phyloP scores from a whole-genome alignment of 2,888 invertebrate species.

The Macrosiphum euphorbiae region DNA sequence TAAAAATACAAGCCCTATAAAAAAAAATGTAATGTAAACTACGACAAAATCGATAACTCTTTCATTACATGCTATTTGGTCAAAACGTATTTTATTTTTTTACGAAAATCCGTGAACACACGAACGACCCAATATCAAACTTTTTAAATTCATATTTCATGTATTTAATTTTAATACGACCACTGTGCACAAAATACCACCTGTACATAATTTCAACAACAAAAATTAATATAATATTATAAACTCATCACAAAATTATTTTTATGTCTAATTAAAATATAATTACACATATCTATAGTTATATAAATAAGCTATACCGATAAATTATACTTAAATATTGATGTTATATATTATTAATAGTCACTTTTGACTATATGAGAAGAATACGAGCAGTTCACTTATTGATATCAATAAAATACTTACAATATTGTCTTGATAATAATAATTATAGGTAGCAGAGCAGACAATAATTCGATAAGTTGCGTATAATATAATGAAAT shows the following conservation, averaged over 20 bases:
- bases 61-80: neutral
- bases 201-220: neutral
- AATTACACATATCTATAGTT: neutral
- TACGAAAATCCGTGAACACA: neutral
- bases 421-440: neutral
- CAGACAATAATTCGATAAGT: neutral
- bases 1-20: neutral
- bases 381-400: neutral
- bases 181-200: neutral
- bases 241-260: neutral
- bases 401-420: neutral
- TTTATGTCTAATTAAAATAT: neutral
- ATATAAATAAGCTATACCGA: neutral
- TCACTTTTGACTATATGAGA: neutral
- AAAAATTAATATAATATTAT: neutral
- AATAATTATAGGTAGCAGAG: neutral
- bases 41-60: neutral
- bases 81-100: neutral
- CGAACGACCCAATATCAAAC: neutral
- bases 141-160: neutral
- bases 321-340: too few relatives aligned
- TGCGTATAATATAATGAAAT: neutral
- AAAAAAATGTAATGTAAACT: neutral
- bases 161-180: neutral
- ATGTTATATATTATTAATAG: too few relatives aligned